Evolutionary conservation across 2,888 invertebrate species (phyloP), one percentile per base, ranked within the genome.

Genomic region (Patella ulyssiponensis): DNA sequence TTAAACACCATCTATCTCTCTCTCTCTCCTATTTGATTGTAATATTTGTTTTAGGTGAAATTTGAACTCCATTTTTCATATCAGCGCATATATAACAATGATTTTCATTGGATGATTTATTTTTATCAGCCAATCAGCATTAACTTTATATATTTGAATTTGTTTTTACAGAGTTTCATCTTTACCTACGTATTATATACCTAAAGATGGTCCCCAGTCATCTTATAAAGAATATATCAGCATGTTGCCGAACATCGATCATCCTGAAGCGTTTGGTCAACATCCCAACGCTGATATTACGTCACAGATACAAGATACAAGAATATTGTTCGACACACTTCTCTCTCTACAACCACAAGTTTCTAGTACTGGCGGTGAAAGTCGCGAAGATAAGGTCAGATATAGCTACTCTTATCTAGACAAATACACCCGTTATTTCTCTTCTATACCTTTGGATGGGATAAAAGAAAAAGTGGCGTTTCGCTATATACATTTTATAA

Each of bases 251-350:
- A 94, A 92, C 73, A 92, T 94, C 76, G 97, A 97, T 91, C 94
- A 95, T 83, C 96, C 97, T 0, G 96, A 97, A 93, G 96, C 95
- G 0, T 96, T 97, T 86, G 97, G 97, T 0, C 97, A 97, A 89
- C 97, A 97, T 92, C 94, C 96, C 2, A 97, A 97, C 86, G 97
- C 97, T 0, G 97, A 97, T 90, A 96, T 97, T 82, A 94, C 96
- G 5, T 96, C 96, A 0, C 94, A 96, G 71, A 96, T 97, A 69
- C 95, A 95, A 88, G 96, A 97, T 88, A 95, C 96, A 0, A 92
- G 95, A 80, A 93, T 94, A 77, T 93, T 97, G 91, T 96, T 96
- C 88, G 94, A 95, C 75, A 96, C 96, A 0, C 92, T 97, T 69
- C 94, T 96, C 91, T 94, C 95, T 1, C 93, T 97, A 83, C 95